Evolutionary conservation across 2,888 invertebrate species (phyloP), one percentile per base, ranked within the genome.

Genomic region (Trichacis sp.): DNA sequence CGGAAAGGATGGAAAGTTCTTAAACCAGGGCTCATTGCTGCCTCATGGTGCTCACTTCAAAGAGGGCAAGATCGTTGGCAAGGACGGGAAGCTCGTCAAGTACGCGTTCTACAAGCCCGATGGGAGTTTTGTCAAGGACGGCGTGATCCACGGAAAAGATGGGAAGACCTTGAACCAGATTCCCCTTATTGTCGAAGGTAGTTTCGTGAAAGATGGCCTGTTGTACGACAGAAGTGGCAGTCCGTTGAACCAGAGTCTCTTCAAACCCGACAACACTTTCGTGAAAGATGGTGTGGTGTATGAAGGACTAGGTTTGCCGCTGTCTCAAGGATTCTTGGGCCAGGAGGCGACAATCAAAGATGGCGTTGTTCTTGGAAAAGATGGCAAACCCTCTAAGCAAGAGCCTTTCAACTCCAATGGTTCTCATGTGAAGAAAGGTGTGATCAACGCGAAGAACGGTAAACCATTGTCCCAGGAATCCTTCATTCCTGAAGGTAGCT

Each of bases 71-170:
- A 64, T 83, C 11, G 79, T 82, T 15, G 75, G 79, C 5, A 82
- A 80, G 51, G 83, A 83, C 53, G 81, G 82, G 0, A 83, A 81
- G 56, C 24, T 68, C 0, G 64, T 83, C 2, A 83, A 82, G 49
- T 76, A 81, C 19, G 79, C 81, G 0, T 83, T 75, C 48, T 83
- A 80, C 59, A 82, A 82, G 53, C 73, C 79, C 0, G 79, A 83
- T 33, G 83, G 83, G 8, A 83, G 81, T 54, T 83, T 77, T 33
- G 72, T 83, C 1, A 81, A 78, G 36, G 83, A 83, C 17, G 83
- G 83, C 6, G 68, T 80, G 2, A 73, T 83, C 58, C 68, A 80
- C 46, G 77, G 71, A 3, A 77, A 74, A 18, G 79, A 82, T 40
- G 81, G 78, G 1, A 73, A 77, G 42, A 73, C 74, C 0, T 29